phyloP scores from a whole-genome alignment of 2,888 invertebrate species.

The Microplitis manilae region DNA sequence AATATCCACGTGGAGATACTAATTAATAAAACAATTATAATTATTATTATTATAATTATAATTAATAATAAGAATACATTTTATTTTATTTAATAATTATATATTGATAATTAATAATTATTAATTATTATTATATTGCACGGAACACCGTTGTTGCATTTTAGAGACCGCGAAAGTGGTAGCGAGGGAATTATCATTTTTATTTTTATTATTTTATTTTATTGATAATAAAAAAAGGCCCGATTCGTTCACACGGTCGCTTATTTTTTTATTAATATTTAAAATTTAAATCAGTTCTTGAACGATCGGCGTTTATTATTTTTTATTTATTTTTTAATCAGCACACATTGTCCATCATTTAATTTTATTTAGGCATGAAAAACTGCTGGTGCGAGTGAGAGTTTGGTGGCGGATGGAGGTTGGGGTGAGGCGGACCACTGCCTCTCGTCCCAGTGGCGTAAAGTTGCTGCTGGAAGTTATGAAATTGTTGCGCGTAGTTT shows the following conservation, averaged over 20 bases:
- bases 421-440: constrained; percentile 72
- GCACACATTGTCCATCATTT: background rate
- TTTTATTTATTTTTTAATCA: background rate
- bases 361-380: constrained; percentile 71
- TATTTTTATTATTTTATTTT: constrained; percentile 19
- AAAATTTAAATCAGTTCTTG: constrained; percentile 22
- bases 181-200: constrained; percentile 13
- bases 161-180: constrained; percentile 26
- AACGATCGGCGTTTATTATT: constrained; percentile 26
- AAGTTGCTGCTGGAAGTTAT: constrained; percentile 95
- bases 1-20: constrained; percentile 35
- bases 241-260: constrained; percentile 19
- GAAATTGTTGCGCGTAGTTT: constrained; percentile 95
- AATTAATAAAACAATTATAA: constrained; percentile 13
- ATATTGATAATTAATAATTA: constrained; percentile 23
- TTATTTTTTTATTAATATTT: background rate
- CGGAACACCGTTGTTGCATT: constrained; percentile 35
- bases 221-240: constrained; percentile 14
- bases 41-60: constrained; percentile 27
- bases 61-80: background rate
- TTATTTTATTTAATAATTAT: background rate
- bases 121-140: constrained; percentile 37
- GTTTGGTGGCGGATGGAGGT: constrained; percentile 68
- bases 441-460: constrained; percentile 88
- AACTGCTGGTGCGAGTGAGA: constrained; percentile 71